phyloP scores from a whole-genome alignment of 92 coral and sea anemone genomes.

The Ricordea florida region DNA sequence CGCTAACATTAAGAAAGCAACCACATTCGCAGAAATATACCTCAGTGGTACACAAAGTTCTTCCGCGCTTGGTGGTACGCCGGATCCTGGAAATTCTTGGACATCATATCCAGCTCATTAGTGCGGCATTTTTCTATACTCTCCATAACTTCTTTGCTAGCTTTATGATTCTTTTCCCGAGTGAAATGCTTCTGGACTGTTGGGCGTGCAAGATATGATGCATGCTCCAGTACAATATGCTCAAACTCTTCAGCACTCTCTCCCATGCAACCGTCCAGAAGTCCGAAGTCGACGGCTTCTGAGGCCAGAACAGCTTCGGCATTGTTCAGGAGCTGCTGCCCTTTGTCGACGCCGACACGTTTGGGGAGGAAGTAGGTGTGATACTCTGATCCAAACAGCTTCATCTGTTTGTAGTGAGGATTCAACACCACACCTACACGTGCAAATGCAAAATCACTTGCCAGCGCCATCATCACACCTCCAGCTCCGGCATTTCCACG shows the following conservation, averaged over 20 bases:
- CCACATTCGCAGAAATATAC: no score
- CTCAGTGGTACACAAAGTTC: slow-evolving; percentile 62
- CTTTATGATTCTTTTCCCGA: slow-evolving; percentile 16
- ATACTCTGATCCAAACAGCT: slow-evolving; percentile 75
- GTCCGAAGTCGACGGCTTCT: slow-evolving; percentile 59
- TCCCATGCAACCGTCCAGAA: slow-evolving; percentile 45
- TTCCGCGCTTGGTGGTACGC: slow-evolving; percentile 61
- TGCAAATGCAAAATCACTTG: slow-evolving; percentile 71
- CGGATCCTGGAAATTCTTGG: slow-evolving; percentile 54
- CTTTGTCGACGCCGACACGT: slow-evolving; percentile 54
- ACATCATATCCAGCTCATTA: slow-evolving; percentile 55
- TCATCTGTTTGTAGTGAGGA: slow-evolving; percentile 78
- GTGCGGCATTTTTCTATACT: slow-evolving; percentile 42
- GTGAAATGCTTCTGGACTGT: slow-evolving; percentile 1
- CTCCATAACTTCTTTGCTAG: slow-evolving; percentile 31
- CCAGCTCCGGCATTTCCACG: slow-evolving; percentile 88
- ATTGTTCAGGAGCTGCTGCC: slow-evolving; percentile 32
- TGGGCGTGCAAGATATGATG: slow-evolving; percentile 10
- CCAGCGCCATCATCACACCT: slow-evolving; percentile 83
- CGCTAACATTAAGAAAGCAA: no score
- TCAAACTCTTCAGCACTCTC: slow-evolving; percentile 22
- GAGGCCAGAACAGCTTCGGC: slow-evolving; percentile 51
- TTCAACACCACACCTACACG: slow-evolving; percentile 79
- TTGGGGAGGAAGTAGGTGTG: slow-evolving; percentile 72
- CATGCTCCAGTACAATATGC: slow-evolving; percentile 22